Conservation (phyloP, 2,888 invertebrate genomes). For the Encarsia formosa region DNA sequence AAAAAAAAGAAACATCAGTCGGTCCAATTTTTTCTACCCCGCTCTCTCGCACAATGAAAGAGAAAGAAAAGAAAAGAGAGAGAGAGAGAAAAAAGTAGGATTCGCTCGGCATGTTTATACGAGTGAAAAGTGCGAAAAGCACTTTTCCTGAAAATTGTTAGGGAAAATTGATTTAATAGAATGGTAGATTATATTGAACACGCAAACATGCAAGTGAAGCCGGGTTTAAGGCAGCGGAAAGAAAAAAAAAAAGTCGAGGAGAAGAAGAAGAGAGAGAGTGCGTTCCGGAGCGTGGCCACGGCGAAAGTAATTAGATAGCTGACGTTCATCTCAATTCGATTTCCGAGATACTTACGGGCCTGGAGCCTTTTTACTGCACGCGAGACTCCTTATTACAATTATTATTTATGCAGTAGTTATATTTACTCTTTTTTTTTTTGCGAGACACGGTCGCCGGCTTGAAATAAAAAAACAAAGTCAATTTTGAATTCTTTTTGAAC, state of each 20-base stretch:
- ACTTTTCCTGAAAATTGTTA: conserved; percentile 10
- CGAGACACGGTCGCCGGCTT: no score
- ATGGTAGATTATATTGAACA: conserved; percentile 31
- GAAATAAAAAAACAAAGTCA: no score
- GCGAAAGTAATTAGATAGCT: conserved; percentile 42
- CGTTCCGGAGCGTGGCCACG: conserved; percentile 41
- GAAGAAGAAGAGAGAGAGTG: conserved; percentile 22
- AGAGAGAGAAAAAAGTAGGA: not conserved
- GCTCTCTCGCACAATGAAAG: conserved; percentile 1
- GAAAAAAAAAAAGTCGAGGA: not conserved
- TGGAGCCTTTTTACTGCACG: no score
- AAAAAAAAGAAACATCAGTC: no score
- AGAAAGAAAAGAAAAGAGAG: conserved; percentile 8
- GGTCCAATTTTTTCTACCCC: conserved; percentile 25
- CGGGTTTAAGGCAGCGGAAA: not conserved
- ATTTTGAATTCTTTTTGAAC: no score
- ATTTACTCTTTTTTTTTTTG: no score
- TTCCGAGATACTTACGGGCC: no score
- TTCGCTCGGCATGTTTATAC: not conserved
- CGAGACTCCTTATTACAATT: no score
- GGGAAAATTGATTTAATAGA: conserved; percentile 15
- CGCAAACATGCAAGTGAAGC: conserved; percentile 31
- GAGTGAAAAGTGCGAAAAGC: conserved; percentile 8
- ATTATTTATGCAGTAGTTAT: no score
- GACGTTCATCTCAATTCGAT: conserved; percentile 6